Base-by-base conservation (phyloP, 1,140 invertebrate genomes). In the Telenomus remus region DNA sequence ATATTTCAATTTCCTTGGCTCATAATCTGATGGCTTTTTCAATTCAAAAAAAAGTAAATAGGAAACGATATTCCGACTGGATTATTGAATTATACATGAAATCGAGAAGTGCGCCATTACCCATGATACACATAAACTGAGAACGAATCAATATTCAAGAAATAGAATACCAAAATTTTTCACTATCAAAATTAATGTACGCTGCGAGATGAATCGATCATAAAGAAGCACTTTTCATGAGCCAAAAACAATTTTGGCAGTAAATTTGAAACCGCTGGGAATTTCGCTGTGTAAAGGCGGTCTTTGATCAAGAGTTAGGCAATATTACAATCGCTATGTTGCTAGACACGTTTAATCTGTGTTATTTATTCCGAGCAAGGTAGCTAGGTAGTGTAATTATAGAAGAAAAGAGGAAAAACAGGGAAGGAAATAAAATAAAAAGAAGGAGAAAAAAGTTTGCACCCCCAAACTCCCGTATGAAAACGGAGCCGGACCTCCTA, bases 1-100 rank as follows among this genome's bases (percentile, higher is more conserved):
- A 88, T 87, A 82, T 87, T 88, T 87, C 85, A 88, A 87, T 87
- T 88, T 88, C 86, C 86, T 88, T 84, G 82, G 82, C 78, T 84
- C 80, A 79, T 82, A 87, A 85, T 86, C 86, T 84, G 84, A 86
- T 87, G 82, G 73, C 78, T 76, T 60, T 57, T 82, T 72, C 50
- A 68, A 80, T 71, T 64, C 19, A 64, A 71, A 68, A 71, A 64
- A 64, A 27, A 27, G 6, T 39, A 15, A 47, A 64, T 51, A 50
- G n/a, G n/a, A n/a, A 57, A 49, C 33, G 35, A 55, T 56, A 56
- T 59, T 46, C 51, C 53, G 57, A 48, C 14, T 27, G 34, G 44
- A 70, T 61, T 56, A 70, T 53, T 70, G 57, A 70, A 70, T 61
- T 61, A 56, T 70, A 70, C 57, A 56, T 70, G 51, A 61, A 47